Evolutionary conservation across 2,797 vertebrate species (phyloP).

Genomic region (Amphiprion clarkii): DNA sequence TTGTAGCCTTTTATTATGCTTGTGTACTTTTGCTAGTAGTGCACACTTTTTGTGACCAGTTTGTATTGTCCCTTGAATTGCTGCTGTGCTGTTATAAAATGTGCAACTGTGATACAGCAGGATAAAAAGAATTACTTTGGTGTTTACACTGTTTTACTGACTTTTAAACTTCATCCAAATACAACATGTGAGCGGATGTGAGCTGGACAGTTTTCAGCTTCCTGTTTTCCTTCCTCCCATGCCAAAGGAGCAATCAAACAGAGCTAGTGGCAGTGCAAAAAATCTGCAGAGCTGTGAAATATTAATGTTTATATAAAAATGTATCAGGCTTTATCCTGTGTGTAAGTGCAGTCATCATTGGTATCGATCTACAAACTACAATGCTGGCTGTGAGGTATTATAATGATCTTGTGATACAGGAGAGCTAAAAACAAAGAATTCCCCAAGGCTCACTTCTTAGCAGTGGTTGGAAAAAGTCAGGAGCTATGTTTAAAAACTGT

Average conservation of each 20-base stretch:
- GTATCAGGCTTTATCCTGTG: constrained; percentile 14
- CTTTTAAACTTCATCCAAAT: background rate
- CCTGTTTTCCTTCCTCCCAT: constrained; percentile 26
- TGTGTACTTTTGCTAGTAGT: too few relatives aligned
- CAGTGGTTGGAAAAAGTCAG: background rate
- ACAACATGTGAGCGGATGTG: background rate
- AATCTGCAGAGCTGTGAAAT: constrained; percentile 11
- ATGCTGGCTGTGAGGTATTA: background rate
- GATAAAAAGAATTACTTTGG: background rate
- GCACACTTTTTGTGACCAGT: too few relatives aligned
- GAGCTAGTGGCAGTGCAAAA: background rate
- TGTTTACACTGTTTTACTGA: background rate
- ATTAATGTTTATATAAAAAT: constrained; percentile 36
- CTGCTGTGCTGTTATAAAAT: too few relatives aligned
- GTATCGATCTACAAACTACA: constrained; percentile 39
- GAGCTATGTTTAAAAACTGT: background rate
- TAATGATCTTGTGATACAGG: background rate
- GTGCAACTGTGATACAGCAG: too few relatives aligned
- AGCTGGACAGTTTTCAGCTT: constrained; percentile 32
- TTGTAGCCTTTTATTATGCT: too few relatives aligned
- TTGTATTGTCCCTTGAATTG: too few relatives aligned
- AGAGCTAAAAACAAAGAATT: background rate
- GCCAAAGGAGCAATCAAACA: background rate
- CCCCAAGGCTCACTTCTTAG: background rate
- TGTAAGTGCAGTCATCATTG: constrained; percentile 23